Evolutionary conservation across 1,140 invertebrate species (phyloP).

Genomic region (Tetramorium simillimum): DNA sequence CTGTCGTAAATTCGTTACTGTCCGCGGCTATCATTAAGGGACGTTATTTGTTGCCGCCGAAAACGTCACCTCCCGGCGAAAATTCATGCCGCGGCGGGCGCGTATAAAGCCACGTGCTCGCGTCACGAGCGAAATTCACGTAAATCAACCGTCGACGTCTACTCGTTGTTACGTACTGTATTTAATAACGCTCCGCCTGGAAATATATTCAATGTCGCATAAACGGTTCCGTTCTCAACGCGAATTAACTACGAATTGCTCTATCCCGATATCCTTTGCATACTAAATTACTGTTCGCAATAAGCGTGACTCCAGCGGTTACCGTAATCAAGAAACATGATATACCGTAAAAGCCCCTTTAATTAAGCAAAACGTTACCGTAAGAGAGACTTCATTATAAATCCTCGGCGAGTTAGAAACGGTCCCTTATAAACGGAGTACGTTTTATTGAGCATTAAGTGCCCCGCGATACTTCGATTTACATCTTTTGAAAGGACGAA

Average conservation of each 20-base stretch:
- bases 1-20: slow-evolving; percentile 45
- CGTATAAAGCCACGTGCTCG: background rate
- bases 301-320: background rate
- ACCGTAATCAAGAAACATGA: background rate
- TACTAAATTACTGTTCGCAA: slow-evolving; percentile 10
- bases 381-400: background rate
- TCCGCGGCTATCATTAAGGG: background rate
- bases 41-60: slow-evolving; percentile 8
- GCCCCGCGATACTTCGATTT: background rate
- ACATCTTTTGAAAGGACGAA: background rate
- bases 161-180: background rate
- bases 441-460: background rate
- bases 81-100: slow-evolving; percentile 1
- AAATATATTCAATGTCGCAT: background rate
- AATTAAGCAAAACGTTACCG: background rate
- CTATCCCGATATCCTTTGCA: background rate
- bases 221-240: background rate
- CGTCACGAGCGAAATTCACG: background rate
- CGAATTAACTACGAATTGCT: background rate
- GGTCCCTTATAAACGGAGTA: background rate
- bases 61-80: background rate
- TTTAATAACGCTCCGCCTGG: background rate
- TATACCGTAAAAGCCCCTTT: background rate
- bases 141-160: background rate
- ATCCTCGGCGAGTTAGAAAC: background rate